These are phyloP conservation scores for Schrankia costaestrigalis DNA, from an alignment of 2,888 invertebrate species.

Conservation along the genomic window DNA sequence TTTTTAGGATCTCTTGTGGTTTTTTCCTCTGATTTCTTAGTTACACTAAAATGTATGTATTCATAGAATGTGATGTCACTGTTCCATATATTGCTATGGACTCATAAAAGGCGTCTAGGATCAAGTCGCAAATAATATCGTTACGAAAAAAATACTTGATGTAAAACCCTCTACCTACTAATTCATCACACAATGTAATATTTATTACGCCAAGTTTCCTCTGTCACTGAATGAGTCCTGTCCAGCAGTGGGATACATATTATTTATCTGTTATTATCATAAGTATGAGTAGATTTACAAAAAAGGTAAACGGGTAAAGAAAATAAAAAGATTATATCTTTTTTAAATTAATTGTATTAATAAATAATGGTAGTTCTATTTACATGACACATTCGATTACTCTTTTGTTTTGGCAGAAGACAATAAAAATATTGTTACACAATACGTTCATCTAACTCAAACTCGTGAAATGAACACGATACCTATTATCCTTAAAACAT, in stretches of 20 bases:
- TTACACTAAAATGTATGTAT: not conserved
- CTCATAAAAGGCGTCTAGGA: no score
- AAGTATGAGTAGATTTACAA: not conserved
- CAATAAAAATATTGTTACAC: constrained; percentile 77
- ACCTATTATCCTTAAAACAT: constrained; percentile 48
- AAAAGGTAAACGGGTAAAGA: not conserved
- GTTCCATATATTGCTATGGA: no score
- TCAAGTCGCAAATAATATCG: no score
- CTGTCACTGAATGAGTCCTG: no score
- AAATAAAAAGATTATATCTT: constrained; percentile 51
- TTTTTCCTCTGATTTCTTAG: no score
- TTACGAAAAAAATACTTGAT: no score
- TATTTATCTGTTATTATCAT: no score
- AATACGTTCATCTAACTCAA: constrained; percentile 55
- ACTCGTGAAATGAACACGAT: constrained; percentile 23
- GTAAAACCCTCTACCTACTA: no score
- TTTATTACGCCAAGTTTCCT: no score
- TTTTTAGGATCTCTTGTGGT: no score
- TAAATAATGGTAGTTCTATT: constrained; percentile 82
- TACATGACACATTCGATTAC: constrained; percentile 79
- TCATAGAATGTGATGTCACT: not conserved
- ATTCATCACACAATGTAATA: no score
- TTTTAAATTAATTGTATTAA: constrained; percentile 80
- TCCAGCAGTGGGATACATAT: no score
- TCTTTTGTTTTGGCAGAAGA: constrained; percentile 81